Evolutionary conservation across 1,140 invertebrate genomes (phyloP).

Genomic region (Mizuhopecten yessoensis): DNA sequence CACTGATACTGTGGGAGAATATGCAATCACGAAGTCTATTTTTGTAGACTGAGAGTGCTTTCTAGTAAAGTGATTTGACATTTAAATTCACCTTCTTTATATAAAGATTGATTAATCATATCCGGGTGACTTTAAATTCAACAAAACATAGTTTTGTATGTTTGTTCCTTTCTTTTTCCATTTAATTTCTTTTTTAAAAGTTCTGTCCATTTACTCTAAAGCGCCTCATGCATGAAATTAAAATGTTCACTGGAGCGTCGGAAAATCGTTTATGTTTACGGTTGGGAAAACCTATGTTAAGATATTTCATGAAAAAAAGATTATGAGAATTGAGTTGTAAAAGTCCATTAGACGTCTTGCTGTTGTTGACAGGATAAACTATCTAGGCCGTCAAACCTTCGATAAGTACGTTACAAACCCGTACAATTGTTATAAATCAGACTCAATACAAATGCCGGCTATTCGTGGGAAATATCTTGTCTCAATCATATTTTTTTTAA

Average conservation of each 20-base stretch:
- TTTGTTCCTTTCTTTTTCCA: constrained; percentile 39
- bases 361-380: background rate
- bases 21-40: background rate
- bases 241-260: background rate
- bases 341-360: constrained; percentile 1
- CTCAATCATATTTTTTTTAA: background rate
- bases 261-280: constrained; percentile 39
- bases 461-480: constrained; percentile 25
- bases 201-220: constrained; percentile 35
- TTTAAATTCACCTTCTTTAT: constrained; percentile 21
- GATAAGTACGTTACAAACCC: background rate
- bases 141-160: constrained; percentile 26
- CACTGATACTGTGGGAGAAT: background rate
- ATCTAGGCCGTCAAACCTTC: background rate
- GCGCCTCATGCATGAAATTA: constrained; percentile 10
- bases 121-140: background rate
- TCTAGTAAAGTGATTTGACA: background rate
- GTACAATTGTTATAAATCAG: background rate
- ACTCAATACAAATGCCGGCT: background rate
- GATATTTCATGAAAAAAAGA: constrained; percentile 40
- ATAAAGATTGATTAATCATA: constrained; percentile 10
- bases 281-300: constrained; percentile 38
- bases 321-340: constrained; percentile 21
- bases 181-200: constrained; percentile 40
- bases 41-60: background rate